Percentiles rank a stretch among this genome's conserved stretches.
Evolutionary conservation across 2,888 invertebrate genomes (phyloP).

Genomic region (Epirrhoe tristata): DNA sequence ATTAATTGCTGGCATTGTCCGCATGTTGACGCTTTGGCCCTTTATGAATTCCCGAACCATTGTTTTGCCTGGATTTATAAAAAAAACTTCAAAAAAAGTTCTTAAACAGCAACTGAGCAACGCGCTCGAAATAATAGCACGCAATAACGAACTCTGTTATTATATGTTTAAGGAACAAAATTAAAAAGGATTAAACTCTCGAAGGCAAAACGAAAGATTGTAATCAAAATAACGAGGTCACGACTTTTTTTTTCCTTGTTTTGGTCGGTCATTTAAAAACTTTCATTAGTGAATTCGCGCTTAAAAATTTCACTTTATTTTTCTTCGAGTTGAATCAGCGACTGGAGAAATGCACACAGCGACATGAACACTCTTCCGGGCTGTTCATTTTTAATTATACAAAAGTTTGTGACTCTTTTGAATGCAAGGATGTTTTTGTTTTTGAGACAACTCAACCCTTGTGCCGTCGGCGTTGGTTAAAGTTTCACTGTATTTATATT

Average conservation of each 20-base stretch:
- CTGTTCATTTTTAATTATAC: slow-evolving; percentile 39
- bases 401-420: slow-evolving; percentile 30
- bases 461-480: neutral
- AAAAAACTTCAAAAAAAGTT: slow-evolving; percentile 71
- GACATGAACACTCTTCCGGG: slow-evolving; percentile 41
- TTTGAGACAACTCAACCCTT: slow-evolving; percentile 3
- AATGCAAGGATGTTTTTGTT: slow-evolving; percentile 21
- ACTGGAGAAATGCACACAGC: slow-evolving; percentile 44
- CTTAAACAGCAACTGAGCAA: slow-evolving; percentile 49
- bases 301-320: slow-evolving; percentile 71
- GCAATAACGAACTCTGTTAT: slow-evolving; percentile 48
- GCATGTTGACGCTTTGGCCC: slow-evolving; percentile 71
- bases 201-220: slow-evolving; percentile 60
- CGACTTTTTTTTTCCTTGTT: slow-evolving; percentile 63
- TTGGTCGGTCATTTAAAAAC: slow-evolving; percentile 79
- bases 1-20: slow-evolving; percentile 80
- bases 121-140: slow-evolving; percentile 28
- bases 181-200: slow-evolving; percentile 39
- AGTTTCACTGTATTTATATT: slow-evolving; percentile 9
- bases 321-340: slow-evolving; percentile 61
- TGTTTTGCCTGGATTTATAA: slow-evolving; percentile 77
- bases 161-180: slow-evolving; percentile 37
- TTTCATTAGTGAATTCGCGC: slow-evolving; percentile 82
- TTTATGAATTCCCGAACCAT: slow-evolving; percentile 77
- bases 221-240: slow-evolving; percentile 78